Conservation (phyloP, 1,140 invertebrate species). For the Caenorhabditis remanei region DNA sequence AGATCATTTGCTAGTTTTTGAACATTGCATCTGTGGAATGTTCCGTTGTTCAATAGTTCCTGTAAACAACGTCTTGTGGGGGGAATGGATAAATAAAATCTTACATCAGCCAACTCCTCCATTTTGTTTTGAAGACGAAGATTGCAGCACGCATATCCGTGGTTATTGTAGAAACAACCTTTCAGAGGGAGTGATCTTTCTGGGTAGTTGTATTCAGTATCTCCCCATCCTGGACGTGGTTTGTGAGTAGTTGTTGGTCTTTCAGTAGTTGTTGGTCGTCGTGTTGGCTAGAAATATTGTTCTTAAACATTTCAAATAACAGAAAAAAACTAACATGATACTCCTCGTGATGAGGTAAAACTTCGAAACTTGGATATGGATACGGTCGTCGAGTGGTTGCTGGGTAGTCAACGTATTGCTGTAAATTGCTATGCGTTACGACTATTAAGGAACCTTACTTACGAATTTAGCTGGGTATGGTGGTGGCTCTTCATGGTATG, state of each 20-base stretch:
- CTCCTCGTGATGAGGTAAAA: slow-evolving; percentile 20
- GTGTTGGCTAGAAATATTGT: not conserved
- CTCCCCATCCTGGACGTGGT: slow-evolving; percentile 30
- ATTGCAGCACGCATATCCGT: slow-evolving; percentile 41
- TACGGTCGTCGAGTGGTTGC: not conserved
- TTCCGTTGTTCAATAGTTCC: slow-evolving; percentile 32
- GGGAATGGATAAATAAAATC: not conserved
- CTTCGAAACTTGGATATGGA: slow-evolving; percentile 6
- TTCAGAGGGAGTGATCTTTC: not conserved
- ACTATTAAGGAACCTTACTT: not conserved
- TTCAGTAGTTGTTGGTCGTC: not conserved
- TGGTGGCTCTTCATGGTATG: not conserved
- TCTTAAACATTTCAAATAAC: not conserved
- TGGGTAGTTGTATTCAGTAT: slow-evolving; percentile 26
- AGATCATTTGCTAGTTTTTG: slow-evolving; percentile 31
- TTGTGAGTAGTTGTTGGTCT: not conserved
- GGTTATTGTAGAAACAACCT: slow-evolving; percentile 39
- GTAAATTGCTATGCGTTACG: not conserved
- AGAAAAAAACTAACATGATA: not conserved
- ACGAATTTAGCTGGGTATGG: slow-evolving; percentile 24
- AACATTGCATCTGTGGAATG: slow-evolving; percentile 29
- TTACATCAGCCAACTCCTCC: slow-evolving; percentile 36
- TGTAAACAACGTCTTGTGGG: not conserved
- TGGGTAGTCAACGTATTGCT: slow-evolving; percentile 34
- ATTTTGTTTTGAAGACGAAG: not conserved